phyloP scores from a whole-genome alignment of 2,888 invertebrate species.

The Melitaea athalia region DNA sequence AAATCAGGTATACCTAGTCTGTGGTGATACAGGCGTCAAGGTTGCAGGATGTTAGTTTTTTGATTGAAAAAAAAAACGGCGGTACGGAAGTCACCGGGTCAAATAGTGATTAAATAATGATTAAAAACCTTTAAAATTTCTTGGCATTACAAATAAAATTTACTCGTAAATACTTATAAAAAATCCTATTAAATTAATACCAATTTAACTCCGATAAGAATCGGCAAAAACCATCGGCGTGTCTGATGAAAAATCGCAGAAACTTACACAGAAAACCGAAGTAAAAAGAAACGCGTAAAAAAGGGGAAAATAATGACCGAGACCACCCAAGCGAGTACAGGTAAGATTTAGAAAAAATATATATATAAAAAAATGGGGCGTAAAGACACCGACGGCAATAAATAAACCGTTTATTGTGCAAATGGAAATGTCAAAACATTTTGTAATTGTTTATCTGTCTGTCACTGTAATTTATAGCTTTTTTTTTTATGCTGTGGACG shows the following conservation, averaged over 20 bases:
- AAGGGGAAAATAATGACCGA: background rate
- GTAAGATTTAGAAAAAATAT: slow-evolving; percentile 2
- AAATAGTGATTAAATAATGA: too few species aligned
- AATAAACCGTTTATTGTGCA: slow-evolving; percentile 41
- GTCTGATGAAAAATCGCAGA: background rate
- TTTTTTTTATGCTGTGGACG: background rate
- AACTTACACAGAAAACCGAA: background rate
- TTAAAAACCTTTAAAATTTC: too few species aligned
- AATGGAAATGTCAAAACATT: slow-evolving; percentile 47
- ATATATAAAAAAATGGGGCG: slow-evolving; percentile 21
- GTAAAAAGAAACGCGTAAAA: background rate
- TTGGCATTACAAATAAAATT: too few species aligned
- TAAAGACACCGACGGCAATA: slow-evolving; percentile 44
- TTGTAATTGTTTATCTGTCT: slow-evolving; percentile 32
- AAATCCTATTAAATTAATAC: background rate
- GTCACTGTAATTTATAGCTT: background rate
- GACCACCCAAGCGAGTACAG: slow-evolving; percentile 5
- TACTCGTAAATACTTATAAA: background rate
- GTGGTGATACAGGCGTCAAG: too few species aligned
- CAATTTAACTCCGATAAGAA: background rate
- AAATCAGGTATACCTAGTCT: too few species aligned
- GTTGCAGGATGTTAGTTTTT: too few species aligned
- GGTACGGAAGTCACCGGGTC: too few species aligned
- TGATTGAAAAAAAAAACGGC: too few species aligned
- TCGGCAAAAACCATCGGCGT: background rate